Evolutionary conservation across 1,140 invertebrate species (phyloP).

Genomic region (Maconellicoccus hirsutus): DNA sequence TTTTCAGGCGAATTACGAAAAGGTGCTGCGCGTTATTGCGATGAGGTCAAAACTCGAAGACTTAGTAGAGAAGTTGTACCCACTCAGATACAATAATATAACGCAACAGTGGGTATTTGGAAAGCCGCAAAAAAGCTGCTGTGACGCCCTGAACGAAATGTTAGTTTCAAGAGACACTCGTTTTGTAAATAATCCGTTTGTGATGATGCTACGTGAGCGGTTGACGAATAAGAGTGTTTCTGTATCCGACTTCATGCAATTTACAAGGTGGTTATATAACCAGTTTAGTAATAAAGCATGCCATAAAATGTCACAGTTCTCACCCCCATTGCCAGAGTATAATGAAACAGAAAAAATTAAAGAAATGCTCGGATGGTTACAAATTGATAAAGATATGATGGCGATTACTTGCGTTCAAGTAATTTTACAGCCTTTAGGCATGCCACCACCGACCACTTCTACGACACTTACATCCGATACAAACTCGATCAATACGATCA

Average conservation of each 20-base stretch:
- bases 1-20: no score
- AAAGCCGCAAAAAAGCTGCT: neutral
- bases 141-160: neutral
- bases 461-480: no score
- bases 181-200: neutral
- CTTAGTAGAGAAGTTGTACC: neutral
- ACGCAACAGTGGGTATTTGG: neutral
- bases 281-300: conserved; percentile 13
- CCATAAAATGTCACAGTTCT: conserved; percentile 18
- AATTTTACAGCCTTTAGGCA: neutral
- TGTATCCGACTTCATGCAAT: neutral
- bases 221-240: neutral
- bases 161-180: neutral
- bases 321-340: neutral
- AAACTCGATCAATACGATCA: no score
- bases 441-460: no score
- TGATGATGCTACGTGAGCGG: neutral
- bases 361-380: neutral
- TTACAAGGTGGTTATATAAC: neutral
- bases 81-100: neutral
- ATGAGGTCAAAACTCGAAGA: neutral
- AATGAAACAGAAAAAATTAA: neutral
- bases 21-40: neutral
- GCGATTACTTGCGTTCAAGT: neutral
- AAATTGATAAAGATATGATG: neutral